phyloP scores from a whole-genome alignment of 2,113 vertebrate genomes.

The Dolichotis patagonum region DNA sequence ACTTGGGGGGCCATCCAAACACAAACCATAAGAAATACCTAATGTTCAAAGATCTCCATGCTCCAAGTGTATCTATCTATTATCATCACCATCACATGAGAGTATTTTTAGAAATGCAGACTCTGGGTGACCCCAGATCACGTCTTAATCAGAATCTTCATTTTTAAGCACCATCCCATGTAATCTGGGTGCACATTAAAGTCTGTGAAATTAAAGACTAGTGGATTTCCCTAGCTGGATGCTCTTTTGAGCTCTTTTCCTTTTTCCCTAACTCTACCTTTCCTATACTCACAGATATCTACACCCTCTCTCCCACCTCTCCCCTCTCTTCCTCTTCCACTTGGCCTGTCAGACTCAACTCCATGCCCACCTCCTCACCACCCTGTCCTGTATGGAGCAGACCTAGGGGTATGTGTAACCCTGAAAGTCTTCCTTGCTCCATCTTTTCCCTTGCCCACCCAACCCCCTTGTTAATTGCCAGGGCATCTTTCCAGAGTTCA shows the following conservation, averaged over 20 bases:
- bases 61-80: background rate
- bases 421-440: background rate
- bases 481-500: background rate
- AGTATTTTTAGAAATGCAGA: background rate
- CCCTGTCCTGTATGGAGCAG: background rate
- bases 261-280: background rate
- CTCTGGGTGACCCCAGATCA: background rate
- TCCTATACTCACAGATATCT: background rate
- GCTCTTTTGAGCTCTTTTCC: background rate
- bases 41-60: background rate
- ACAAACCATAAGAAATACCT: no score
- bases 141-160: background rate
- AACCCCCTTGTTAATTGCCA: background rate
- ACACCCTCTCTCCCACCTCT: background rate
- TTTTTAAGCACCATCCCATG: background rate
- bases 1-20: no score
- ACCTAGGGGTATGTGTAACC: background rate
- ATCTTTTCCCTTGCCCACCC: background rate
- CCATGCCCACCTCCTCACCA: background rate
- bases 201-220: background rate
- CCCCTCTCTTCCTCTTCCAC: background rate
- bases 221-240: background rate
- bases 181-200: background rate
- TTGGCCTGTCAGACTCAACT: background rate
- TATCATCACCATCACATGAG: background rate